Evolutionary conservation across 2,888 invertebrate species (phyloP), one percentile per base, ranked within the genome.

Genomic region (Aleiodes testaceus): DNA sequence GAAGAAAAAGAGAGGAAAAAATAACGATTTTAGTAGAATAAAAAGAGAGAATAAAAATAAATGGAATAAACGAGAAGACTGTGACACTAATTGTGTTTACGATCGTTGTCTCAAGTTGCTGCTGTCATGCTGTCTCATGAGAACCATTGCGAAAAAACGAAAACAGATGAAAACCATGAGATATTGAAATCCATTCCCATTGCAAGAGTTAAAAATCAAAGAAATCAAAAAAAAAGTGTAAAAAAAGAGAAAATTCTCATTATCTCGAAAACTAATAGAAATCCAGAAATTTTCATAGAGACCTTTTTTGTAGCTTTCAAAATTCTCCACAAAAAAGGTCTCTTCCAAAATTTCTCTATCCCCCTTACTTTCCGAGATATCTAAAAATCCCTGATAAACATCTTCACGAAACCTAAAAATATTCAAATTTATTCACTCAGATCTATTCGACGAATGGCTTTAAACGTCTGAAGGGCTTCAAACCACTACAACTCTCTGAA

Each of bases 11-110:
- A 69, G 64, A 61, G 3, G 50, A 26, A 30, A n/a, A 30, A 66
- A 3, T 20, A 44, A 36, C n/a, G n/a, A n/a, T n/a, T 20, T 42
- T 30, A 16, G 36, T 52, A 45, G 18, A 14, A 36, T 36, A 36
- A 36, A 36, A 66, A 52, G 18, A 16, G 77, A 77, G 72, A 74
- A 74, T n/a, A n/a, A n/a, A n/a, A n/a, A n/a, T n/a, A 75, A 64
- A 73, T 65, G 52, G 53, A 6, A 53, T 6, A 14, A 18, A 11
- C 44, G 26, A 44, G 63, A 12, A 36, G 59, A 69, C 70, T 67
- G 71, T 77, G 82, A 83, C 84, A 76, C 80, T 84, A 83, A 84
- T 83, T 84, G 79, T 83, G 77, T 84, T 83, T 84, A 83, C 82
- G 82, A 82, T 78, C 79, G 77, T 69, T 75, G 75, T 72, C 75